Conservation (phyloP, 2,797 vertebrate species). For the Carduelis carduelis region DNA sequence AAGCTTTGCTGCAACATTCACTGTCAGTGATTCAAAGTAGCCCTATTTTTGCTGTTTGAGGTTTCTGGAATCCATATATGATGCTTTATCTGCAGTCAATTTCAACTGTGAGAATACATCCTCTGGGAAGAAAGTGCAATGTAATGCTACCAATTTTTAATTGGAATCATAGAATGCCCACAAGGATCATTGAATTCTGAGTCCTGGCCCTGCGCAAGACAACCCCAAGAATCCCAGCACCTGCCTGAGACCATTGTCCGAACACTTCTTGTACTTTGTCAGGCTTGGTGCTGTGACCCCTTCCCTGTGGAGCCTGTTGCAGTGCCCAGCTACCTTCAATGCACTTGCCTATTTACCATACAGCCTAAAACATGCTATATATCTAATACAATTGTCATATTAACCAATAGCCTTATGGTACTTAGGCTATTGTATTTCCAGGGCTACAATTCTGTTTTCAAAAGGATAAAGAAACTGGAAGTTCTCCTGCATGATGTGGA, state of each 20-base stretch:
- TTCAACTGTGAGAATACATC: background rate
- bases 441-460: background rate
- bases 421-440: background rate
- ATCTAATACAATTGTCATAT: background rate
- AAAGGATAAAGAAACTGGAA: background rate
- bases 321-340: background rate
- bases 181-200: fast-evolving
- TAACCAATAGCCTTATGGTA: background rate
- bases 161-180: background rate
- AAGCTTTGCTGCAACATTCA: background rate
- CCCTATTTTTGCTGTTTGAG: background rate
- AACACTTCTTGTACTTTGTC: background rate
- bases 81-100: background rate
- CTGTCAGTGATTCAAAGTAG: background rate
- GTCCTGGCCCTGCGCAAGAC: background rate
- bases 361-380: background rate
- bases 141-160: background rate
- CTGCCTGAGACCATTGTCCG: background rate
- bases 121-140: background rate
- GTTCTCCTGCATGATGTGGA: background rate
- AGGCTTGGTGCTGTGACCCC: background rate
- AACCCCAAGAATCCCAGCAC: background rate
- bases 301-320: background rate
- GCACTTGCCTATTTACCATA: background rate
- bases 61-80: background rate